Base-by-base conservation (phyloP, 1,140 invertebrate species). In the Aradophagus sp. region DNA sequence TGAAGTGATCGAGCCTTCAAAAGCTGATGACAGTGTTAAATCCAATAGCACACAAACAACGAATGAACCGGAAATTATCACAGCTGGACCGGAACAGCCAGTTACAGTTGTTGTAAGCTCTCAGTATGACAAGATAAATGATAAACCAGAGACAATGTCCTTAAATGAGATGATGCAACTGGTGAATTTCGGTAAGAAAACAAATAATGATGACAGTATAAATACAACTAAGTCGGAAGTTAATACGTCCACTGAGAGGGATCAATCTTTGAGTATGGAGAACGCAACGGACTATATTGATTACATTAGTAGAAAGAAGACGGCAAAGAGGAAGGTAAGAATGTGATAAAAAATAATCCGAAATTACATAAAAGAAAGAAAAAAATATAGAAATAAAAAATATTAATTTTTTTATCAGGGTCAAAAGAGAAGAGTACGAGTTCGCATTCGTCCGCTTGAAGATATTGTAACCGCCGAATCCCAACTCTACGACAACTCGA, bases 381-480 rank as follows among this genome's bases (percentile, higher is more conserved):
- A 52, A 10, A 19, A 17, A 13, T n/a, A n/a, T n/a, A n/a, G n/a
- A n/a, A 39, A 39, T 39, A 16, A 42, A 34, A 36, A 36, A 34
- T 44, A 13, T 34, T 14, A 13, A 34, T 5, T 61, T 68, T 58
- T n/a, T n/a, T n/a, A n/a, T 27, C 73, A 38, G 53, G 77, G 65
- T 10, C 38, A 55, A 5, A 74, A 79, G 56, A 79, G 80, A 32
- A 73, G 80, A 65, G 77, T 86, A 2, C 72, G 80, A 15, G 77
- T 85, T 10, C 73, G 80, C 1, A 76, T 85, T 2, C 75, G 80
- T 16, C 83, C 83, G 26, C 45, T 59, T 1, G 82, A 83, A 26
- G 80, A 84, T 26, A 82, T 84, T 13, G 79, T 79, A 0, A 85
- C 79, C 0, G 78, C 83, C 0, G 84, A 86, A 44, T 82, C 81